Evolutionary conservation across 2,797 vertebrate species (phyloP), one percentile per base, ranked within the genome.

Genomic region (Dallia pectoralis): DNA sequence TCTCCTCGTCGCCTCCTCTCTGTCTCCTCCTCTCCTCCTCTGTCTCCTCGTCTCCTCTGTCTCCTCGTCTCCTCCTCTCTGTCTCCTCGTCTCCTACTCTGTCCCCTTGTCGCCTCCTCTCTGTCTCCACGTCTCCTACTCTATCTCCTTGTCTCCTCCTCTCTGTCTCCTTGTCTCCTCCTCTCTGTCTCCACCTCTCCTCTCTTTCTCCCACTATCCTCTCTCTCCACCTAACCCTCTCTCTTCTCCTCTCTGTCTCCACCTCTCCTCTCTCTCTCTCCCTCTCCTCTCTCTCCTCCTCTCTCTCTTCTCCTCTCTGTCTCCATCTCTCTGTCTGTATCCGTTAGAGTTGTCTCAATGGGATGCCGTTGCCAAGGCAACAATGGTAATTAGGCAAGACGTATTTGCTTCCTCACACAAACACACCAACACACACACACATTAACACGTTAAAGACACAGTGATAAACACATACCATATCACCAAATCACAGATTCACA

Each of bases 321-420:
- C 71, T 36, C 49, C 56, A 36, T 74, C 72, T 62, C 56, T 74
- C 67, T 67, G 62, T 63, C 72, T 66, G 36, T 71, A 76, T 63
- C 79, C 69, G 73, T 84, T 78, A 82, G 79, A 89, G 83, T 84
- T 79, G 86, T 89, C 88, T 91, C 88, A 76, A 79, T 87, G 85
- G 88, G 86, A 89, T 85, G 87, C 82, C 78, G 89, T 92, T 92
- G 85, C 90, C 77, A 63, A 25, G 74, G 90, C 83, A 90, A 91
- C 91, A 77, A 47, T 47, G 85, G 83, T 88, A 86, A 90, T 91
- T 91, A 91, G 85, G 82, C 86, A 87, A 85, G 81, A 87, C 82
- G 82, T 87, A 90, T 90, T 87, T 83, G 86, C 81, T 86, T 82
- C 85, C 75, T 81, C 78, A 84, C 76, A 83, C 72, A 72, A 82